These are phyloP conservation scores for Potorous gilbertii DNA, from an alignment of 2,797 vertebrate genomes.

Conservation along the genomic window DNA sequence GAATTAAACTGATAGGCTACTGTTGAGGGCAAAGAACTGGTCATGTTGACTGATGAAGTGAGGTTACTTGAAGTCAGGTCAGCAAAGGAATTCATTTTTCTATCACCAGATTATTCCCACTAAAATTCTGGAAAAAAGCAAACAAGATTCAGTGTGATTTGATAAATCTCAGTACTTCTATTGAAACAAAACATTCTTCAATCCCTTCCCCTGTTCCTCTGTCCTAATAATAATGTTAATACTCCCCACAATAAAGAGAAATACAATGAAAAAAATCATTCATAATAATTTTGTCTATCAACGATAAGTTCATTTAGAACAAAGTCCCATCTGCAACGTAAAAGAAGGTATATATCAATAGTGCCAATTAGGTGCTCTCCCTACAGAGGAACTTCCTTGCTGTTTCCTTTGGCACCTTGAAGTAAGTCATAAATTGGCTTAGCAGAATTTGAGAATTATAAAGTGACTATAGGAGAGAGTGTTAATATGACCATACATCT, in stretches of 20 bases:
- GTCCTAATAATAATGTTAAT: background rate
- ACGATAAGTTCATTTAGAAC: conserved; percentile 48
- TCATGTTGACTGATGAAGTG: conserved; percentile 79
- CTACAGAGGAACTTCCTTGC: background rate
- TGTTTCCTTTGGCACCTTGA: background rate
- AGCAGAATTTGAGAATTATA: background rate
- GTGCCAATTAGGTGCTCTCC: background rate
- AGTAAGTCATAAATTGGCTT: background rate
- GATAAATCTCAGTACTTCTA: conserved; percentile 38
- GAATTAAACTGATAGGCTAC: conserved; percentile 76
- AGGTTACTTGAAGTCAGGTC: conserved; percentile 76
- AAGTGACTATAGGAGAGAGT: background rate
- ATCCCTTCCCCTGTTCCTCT: background rate
- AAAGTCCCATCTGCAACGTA: conserved; percentile 18
- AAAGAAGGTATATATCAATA: conserved; percentile 20
- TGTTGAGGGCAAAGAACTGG: conserved; percentile 71
- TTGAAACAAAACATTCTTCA: conserved; percentile 39
- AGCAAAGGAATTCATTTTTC: conserved; percentile 83
- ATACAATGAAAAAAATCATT: background rate
- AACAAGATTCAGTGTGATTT: conserved; percentile 59
- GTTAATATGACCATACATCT: background rate
- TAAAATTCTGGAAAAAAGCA: conserved; percentile 77
- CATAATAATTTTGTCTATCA: conserved; percentile 34
- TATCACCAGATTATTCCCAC: conserved; percentile 75
- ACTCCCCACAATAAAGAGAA: conserved; percentile 28